phyloP scores from a whole-genome alignment of 1,140 invertebrate species.

The Drosophila elegans region DNA sequence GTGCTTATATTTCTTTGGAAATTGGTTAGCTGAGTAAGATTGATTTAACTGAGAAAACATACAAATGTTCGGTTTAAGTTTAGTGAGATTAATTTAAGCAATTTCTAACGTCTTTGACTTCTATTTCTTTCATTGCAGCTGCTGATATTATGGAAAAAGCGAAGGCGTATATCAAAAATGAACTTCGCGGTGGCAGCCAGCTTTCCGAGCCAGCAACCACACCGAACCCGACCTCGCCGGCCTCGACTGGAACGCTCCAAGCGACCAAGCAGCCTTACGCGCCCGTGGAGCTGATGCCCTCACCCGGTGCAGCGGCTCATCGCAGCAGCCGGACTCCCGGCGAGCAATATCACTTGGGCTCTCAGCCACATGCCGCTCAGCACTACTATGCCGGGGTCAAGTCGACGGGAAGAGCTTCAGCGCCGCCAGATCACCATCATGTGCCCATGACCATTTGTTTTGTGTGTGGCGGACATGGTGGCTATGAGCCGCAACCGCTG shows the following conservation, averaged over 20 bases:
- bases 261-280: constrained; percentile 28
- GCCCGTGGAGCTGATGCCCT: constrained; percentile 66
- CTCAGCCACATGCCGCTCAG: constrained; percentile 40
- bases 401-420: constrained; percentile 60
- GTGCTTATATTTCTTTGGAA: too few species aligned
- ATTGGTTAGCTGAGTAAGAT: too few species aligned
- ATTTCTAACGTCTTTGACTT: not conserved
- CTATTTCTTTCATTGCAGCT: constrained; percentile 32
- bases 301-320: constrained; percentile 45
- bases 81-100: not conserved
- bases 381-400: constrained; percentile 51
- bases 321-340: constrained; percentile 29
- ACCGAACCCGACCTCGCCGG: constrained; percentile 34
- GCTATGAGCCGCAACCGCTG: constrained; percentile 89
- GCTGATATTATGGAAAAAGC: constrained; percentile 87
- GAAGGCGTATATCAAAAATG: constrained; percentile 88
- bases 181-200: constrained; percentile 84
- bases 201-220: constrained; percentile 66
- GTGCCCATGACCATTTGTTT: constrained; percentile 88
- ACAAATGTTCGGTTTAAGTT: too few species aligned
- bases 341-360: constrained; percentile 39
- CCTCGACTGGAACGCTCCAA: constrained; percentile 28
- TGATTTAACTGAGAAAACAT: too few species aligned
- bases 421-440: constrained; percentile 53
- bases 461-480: constrained; percentile 92